Evolutionary conservation across 2,888 invertebrate species (phyloP).

Genomic region (Mesochorus sp.): DNA sequence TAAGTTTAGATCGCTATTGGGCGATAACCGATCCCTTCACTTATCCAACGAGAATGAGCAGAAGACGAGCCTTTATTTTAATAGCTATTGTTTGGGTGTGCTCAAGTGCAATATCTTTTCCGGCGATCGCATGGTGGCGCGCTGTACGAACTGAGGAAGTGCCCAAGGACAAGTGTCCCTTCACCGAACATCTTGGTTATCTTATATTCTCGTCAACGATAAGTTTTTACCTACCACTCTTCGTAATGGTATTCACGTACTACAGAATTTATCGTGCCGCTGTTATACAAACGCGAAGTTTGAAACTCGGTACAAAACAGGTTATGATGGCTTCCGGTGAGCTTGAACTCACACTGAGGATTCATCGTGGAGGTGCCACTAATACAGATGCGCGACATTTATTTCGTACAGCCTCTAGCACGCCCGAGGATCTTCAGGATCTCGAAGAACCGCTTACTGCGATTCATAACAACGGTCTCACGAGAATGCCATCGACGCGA

Average conservation of each 20-base stretch:
- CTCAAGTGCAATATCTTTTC: conserved; percentile 98
- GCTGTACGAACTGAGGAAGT: conserved; percentile 92
- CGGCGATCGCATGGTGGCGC: conserved; percentile 98
- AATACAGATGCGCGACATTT: conserved; percentile 76
- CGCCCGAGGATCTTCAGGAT: conserved; percentile 81
- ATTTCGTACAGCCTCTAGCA: conserved; percentile 79
- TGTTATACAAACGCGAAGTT: conserved; percentile 93
- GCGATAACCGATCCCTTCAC: conserved; percentile 99
- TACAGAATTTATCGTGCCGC: conserved; percentile 97
- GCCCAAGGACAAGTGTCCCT: conserved; percentile 94
- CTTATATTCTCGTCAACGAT: conserved; percentile 98
- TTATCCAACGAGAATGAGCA: conserved; percentile 97
- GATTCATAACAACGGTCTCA: conserved; percentile 90
- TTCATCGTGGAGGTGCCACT: conserved; percentile 96
- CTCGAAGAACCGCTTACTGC: conserved; percentile 89
- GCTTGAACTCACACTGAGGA: conserved; percentile 93
- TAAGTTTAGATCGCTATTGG: conserved; percentile 98
- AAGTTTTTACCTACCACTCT: conserved; percentile 97
- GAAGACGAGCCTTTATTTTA: conserved; percentile 91
- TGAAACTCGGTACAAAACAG: conserved; percentile 96
- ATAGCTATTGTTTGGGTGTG: conserved; percentile 98
- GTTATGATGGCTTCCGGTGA: conserved; percentile 93
- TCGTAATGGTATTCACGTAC: conserved; percentile 99
- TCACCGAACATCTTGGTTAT: conserved; percentile 98
- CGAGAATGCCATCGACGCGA: conserved; percentile 87